Base-by-base conservation (phyloP, 1,140 invertebrate species). In the Papilio glaucus region DNA sequence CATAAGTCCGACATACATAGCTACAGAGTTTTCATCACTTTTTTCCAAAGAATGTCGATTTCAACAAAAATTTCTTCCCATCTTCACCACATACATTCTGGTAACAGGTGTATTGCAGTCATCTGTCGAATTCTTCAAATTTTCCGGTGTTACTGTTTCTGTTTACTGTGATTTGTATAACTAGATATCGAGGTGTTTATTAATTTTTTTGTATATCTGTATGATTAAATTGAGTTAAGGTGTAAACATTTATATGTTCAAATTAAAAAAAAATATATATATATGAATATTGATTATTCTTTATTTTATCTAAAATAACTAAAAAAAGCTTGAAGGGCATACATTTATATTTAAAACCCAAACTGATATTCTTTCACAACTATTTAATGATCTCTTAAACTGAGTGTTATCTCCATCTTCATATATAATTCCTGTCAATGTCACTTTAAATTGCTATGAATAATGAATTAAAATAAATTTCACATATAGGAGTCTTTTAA, bases 211-310 rank as follows among this genome's bases (percentile, higher is more conserved):
- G 38, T 42, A 42, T 42, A 42, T 42, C 6, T n/a, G 15, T 21
- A 8, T 49, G 10, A 21, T 7, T 49, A n/a, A 49, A 21, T 21
- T 8, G 15, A 49, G 18, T n/a, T 49, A 21, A 8, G 45, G 15
- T 13, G 7, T 18, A 45, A 6, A 45, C 42, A 45, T 45, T 18
- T 24, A 26, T 26, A 21, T 33, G 29, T 33, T 33, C 18, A 13
- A 57, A 57, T 57, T 4, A 57, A 57, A 57, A n/a, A n/a, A n/a
- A n/a, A n/a, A n/a, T n/a, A n/a, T n/a, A 9, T 57, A 1, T 57
- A 57, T 26, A 21, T 57, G 1, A 57, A 57, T 57, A 15, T 57
- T 33, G 6, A 33, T 6, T 24, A 24, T 53, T 53, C 21, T 53
- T 53, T 53, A 53, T 24, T 57, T 24, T 24, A 21, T 53, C 18